phyloP scores from a whole-genome alignment of 2,888 invertebrate genomes.

The Venusia cambrica region DNA sequence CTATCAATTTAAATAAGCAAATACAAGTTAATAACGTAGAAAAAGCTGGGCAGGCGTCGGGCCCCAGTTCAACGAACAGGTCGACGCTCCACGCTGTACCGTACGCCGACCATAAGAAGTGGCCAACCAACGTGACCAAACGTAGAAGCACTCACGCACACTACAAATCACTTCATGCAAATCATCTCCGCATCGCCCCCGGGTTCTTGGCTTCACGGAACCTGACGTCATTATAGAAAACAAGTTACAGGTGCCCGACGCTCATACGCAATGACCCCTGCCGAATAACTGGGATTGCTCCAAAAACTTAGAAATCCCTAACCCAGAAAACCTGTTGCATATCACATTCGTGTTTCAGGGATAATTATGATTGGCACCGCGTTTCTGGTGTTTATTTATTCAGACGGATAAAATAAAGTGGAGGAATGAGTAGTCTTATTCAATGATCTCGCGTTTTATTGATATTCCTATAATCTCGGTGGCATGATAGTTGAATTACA shows the following conservation, averaged over 20 bases:
- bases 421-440: too few relatives aligned
- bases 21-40: constrained; percentile 47
- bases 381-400: too few relatives aligned
- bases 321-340: constrained; percentile 3
- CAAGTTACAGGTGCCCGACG: constrained; percentile 63
- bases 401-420: too few relatives aligned
- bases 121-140: constrained; percentile 59
- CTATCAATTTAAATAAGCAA: constrained; percentile 35
- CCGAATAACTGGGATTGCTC: constrained; percentile 34
- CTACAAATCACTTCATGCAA: constrained; percentile 47
- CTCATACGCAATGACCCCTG: constrained; percentile 47
- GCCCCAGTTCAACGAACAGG: constrained; percentile 73
- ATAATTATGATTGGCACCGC: too few relatives aligned
- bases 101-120: constrained; percentile 72
- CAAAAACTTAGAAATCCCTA: constrained; percentile 16
- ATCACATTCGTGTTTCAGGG: too few relatives aligned
- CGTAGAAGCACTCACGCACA: constrained; percentile 44
- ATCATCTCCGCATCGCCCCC: constrained; percentile 48
- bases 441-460: too few relatives aligned
- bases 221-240: constrained; percentile 70
- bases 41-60: constrained; percentile 56
- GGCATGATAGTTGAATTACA: too few relatives aligned
- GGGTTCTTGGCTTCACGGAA: constrained; percentile 49
- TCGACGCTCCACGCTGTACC: constrained; percentile 72
- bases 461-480: too few relatives aligned